Percentiles rank a stretch among this genome's conserved stretches.
phyloP scores from a whole-genome alignment of 2,888 invertebrate genomes.

The Labia minor region DNA sequence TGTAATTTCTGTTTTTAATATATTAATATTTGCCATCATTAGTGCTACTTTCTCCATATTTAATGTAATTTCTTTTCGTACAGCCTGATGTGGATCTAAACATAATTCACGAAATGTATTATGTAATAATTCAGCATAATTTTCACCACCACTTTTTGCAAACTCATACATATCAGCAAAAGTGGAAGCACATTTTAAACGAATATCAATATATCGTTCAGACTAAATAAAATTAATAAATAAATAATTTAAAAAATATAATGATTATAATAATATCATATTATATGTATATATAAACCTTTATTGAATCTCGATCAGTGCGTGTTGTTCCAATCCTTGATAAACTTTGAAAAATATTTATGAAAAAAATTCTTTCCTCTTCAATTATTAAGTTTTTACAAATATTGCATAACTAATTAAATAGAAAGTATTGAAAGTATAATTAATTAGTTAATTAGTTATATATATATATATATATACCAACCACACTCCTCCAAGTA shows the following conservation, averaged over 20 bases:
- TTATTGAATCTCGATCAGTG: background rate
- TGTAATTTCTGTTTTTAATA: background rate
- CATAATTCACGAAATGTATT: background rate
- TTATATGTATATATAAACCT: too few relatives aligned
- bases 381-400: background rate
- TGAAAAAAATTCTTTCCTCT: background rate
- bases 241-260: background rate
- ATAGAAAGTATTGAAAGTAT: too few relatives aligned
- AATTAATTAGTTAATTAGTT: too few relatives aligned
- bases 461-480: too few relatives aligned
- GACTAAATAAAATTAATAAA: background rate
- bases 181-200: background rate
- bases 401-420: background rate
- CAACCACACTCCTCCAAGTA: too few relatives aligned
- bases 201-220: background rate
- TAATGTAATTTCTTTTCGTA: background rate
- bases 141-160: background rate
- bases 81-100: background rate
- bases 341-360: background rate
- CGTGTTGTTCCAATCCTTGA: background rate
- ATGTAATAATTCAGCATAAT: background rate
- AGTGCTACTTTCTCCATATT: background rate
- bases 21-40: background rate
- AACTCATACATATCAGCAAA: background rate
- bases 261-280: too few relatives aligned